Evolutionary conservation across 1,140 invertebrate species (phyloP), one percentile per base, ranked within the genome.

Genomic region (Scylla paramamosain): DNA sequence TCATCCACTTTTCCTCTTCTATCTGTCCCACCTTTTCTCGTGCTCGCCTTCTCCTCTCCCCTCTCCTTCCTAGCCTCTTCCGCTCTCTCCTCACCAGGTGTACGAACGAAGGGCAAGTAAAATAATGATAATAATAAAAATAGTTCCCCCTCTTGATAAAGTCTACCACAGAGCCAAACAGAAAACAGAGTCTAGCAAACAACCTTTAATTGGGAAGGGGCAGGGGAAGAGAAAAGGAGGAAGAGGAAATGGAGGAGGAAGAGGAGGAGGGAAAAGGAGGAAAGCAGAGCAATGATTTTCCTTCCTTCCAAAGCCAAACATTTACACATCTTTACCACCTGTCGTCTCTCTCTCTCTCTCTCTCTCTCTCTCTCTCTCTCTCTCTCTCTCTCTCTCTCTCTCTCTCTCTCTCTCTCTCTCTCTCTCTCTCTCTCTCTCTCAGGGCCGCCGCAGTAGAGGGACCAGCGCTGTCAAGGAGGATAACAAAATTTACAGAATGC

Each of bases 341-440:
- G 67, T n/a, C 67, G n/a, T 45, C 87, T 89, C 87, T 89, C 39
- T 89, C 87, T 89, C 87, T 88, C 87, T 88, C 87, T 29, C 84
- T 87, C 84, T 29, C 84, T 87, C 84, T 87, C 16, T 83, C 82
- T 20, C 82, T 83, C 82, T 83, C 82, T 83, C 82, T 83, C 82
- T 83, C 82, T 83, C 82, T 83, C 82, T 83, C 82, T 83, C 82
- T 83, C 82, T 39, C 87, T 89, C 87, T 89, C 39, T 89, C 87
- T 89, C 87, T 89, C 87, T 89, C 87, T 32, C 86, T 87, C 86
- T 32, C 86, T 87, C 86, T 87, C 83, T 88, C 86, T 39, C 86
- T 88, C 29, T 88, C 86, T 88, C 86, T 88, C 86, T 39, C 86
- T 89, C 87, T 46, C 87, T 48, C 87, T 46, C 45, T 89, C 39